A percentile compares a stretch with the other conserved stretches of the same genome.
These are phyloP conservation scores for Perithous albicinctus DNA, from an alignment of 2,888 invertebrate species.

Conservation along the genomic window DNA sequence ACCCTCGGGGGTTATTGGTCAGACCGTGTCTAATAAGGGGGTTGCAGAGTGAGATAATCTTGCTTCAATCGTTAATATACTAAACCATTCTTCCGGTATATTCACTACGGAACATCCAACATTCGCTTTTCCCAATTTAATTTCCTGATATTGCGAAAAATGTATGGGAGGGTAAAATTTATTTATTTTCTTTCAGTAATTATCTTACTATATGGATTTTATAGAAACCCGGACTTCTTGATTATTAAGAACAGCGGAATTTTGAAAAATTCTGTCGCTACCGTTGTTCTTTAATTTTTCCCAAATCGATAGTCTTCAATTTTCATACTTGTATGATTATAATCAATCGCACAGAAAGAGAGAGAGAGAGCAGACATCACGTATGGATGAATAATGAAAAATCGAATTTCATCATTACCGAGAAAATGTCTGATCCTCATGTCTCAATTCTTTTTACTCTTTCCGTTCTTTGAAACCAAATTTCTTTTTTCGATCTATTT, in stretches of 20 bases:
- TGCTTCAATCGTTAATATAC: constrained; percentile 52
- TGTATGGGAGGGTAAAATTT: too few relatives aligned
- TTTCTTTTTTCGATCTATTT: background rate
- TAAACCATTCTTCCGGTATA: constrained; percentile 15
- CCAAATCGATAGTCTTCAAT: too few relatives aligned
- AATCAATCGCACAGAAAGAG: background rate
- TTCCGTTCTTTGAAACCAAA: background rate
- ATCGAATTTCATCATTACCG: constrained; percentile 3
- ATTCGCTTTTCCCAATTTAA: constrained; percentile 12
- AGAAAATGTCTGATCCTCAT: background rate
- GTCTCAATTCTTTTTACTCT: background rate
- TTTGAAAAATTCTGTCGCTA: too few relatives aligned
- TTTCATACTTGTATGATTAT: too few relatives aligned
- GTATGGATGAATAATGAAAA: background rate
- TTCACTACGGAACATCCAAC: background rate
- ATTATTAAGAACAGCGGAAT: too few relatives aligned
- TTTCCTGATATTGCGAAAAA: too few relatives aligned
- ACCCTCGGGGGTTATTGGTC: constrained; percentile 30
- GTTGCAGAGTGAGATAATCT: constrained; percentile 52
- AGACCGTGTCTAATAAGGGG: constrained; percentile 18
- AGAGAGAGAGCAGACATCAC: too few relatives aligned
- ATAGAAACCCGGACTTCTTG: background rate
- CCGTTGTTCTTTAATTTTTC: too few relatives aligned
- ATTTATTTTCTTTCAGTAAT: too few relatives aligned
- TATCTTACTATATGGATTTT: background rate